phyloP scores from a whole-genome alignment of 2,797 vertebrate species.

The Melanotaenia boesemani region DNA sequence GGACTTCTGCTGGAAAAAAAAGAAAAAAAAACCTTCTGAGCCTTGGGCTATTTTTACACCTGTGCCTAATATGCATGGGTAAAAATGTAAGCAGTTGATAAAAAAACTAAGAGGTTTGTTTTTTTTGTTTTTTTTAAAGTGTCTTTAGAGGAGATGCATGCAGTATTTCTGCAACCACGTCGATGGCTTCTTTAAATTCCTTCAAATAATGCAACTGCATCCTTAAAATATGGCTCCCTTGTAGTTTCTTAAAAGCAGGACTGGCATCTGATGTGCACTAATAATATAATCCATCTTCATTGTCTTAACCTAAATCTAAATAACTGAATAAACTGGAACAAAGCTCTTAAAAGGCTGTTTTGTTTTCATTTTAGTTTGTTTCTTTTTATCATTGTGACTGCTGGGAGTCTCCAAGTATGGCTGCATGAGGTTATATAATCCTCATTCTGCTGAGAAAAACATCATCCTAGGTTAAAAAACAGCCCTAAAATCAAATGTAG shows the following conservation, averaged over 20 bases:
- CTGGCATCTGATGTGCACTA: slow-evolving; percentile 85
- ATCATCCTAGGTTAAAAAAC: neutral
- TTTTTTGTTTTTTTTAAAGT: neutral
- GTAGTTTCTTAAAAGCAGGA: slow-evolving; percentile 82
- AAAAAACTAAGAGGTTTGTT: slow-evolving; percentile 6
- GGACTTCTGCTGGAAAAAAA: slow-evolving; percentile 56
- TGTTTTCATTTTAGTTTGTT: no score
- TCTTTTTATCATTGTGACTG: neutral
- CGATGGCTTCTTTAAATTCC: slow-evolving; percentile 4
- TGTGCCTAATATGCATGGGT: slow-evolving; percentile 70
- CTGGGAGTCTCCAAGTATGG: no score
- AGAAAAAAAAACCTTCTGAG: slow-evolving; percentile 61
- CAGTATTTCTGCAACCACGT: neutral
- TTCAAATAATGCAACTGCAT: neutral
- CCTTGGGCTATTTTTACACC: slow-evolving; percentile 64
- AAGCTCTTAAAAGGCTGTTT: neutral
- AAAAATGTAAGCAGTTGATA: slow-evolving; percentile 53
- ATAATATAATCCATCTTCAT: neutral
- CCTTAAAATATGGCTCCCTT: slow-evolving; percentile 16
- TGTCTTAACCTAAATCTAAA: neutral
- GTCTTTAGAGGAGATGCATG: neutral
- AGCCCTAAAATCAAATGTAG: slow-evolving; percentile 15
- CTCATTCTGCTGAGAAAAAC: no score
- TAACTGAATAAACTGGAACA: neutral
- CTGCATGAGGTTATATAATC: no score